These are phyloP conservation scores for Saccopteryx leptura DNA, from an alignment of 2,113 vertebrate genomes.

Conservation along the genomic window DNA sequence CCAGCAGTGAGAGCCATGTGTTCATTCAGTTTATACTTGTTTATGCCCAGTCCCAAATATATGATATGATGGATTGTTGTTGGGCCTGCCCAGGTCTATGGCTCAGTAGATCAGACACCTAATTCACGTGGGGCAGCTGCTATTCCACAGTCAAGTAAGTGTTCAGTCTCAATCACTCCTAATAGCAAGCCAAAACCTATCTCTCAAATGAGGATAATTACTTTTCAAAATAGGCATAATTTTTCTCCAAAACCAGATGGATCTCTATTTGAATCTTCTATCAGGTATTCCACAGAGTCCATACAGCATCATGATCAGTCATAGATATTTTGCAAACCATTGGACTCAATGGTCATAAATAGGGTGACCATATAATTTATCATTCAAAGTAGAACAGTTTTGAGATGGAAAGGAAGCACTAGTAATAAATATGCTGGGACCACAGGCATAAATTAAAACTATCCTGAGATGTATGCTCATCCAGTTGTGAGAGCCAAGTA, in stretches of 20 bases:
- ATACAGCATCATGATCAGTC: not conserved
- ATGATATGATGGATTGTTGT: not conserved
- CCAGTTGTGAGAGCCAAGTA: not conserved
- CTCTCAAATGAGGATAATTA: slow-evolving; percentile 19
- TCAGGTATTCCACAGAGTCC: not conserved
- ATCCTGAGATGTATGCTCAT: not conserved
- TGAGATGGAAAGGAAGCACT: not conserved
- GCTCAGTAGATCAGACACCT: not conserved
- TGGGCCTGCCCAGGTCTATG: not conserved
- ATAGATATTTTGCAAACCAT: not conserved
- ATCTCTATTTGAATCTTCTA: not conserved
- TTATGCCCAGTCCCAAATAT: not conserved
- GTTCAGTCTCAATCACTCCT: not conserved
- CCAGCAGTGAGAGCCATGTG: not conserved
- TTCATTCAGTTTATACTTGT: not conserved
- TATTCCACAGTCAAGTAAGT: not conserved
- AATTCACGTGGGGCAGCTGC: not conserved
- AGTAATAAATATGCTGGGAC: not conserved
- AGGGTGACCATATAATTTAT: not conserved
- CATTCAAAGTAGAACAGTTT: not conserved
- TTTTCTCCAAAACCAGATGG: not conserved
- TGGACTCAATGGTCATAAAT: slow-evolving; percentile 11
- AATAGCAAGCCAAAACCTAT: not conserved
- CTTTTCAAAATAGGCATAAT: not conserved
- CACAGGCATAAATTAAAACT: slow-evolving; percentile 18